Evolutionary conservation across 2,113 vertebrate species (phyloP), one percentile per base, ranked within the genome.

Genomic region (Ivindomyrus marchei): DNA sequence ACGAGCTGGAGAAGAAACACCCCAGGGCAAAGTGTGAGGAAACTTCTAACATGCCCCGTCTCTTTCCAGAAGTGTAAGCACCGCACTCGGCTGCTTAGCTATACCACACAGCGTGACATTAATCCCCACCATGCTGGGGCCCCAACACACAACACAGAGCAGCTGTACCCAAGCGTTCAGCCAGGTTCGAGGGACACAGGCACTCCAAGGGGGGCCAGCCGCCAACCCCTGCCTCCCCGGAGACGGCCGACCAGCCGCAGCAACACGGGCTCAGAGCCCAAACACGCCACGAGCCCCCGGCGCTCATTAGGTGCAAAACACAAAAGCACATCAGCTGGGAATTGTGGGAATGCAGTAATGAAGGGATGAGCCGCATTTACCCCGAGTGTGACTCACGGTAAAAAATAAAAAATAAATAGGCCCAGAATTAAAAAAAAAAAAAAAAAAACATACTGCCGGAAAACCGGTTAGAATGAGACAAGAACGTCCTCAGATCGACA

Each of bases 291-390:
- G 1, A 39, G 50, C 85, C 13, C 13, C 49, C 31, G 7, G 85
- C 3, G 50, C 85, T 87, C 49, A 87, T 87, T 87, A 87, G 85
- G 50, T 11, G 31, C 49, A 80, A 19, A 52, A 7, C 47, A 24
- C 85, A 53, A 42, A 19, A 52, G 15, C 47, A 24, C 50, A 39
- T 87, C 85, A 87, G 50, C 49, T 36, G 85, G 85, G 85, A 53
- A 87, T 87, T 87, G 85, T 17, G 85, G 50, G 47, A 87, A 36
- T 87, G 50, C n/a, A 52, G 85, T 27, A 87, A 52, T 56, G 50
- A 87, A 87, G 45, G 3, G 21, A 87, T 52, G 46, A 87, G 13
- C 1, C 5, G 47, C 85, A 19, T 19, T 87, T 53, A 87, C 85
- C 85, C 85, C 17, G n/a, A 50, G 85, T 39, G 49, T 87, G 85